phyloP scores from a whole-genome alignment of 2,797 vertebrate genomes.

The Parauchenoglanis punctatus region DNA sequence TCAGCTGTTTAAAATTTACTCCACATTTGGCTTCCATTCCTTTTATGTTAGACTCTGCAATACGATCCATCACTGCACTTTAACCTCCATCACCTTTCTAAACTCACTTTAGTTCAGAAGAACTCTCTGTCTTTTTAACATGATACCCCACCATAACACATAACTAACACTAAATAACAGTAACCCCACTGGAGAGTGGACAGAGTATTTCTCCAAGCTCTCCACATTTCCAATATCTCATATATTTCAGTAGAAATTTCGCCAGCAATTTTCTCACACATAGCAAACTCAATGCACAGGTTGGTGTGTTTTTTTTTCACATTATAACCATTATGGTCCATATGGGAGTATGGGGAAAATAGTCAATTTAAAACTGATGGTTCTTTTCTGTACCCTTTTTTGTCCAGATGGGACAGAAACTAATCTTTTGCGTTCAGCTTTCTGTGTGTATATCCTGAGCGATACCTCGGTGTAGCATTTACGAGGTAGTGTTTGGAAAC shows the following conservation, averaged over 20 bases:
- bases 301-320: neutral
- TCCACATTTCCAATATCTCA: neutral
- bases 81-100: neutral
- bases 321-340: neutral
- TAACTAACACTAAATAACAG: neutral
- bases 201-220: neutral
- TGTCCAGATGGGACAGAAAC: neutral
- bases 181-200: neutral
- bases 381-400: neutral
- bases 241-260: neutral
- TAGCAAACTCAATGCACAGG: neutral
- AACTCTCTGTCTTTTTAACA: slow-evolving; percentile 4
- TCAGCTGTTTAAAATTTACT: slow-evolving; percentile 13
- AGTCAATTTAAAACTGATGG: neutral
- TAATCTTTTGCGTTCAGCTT: neutral
- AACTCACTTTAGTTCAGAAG: neutral
- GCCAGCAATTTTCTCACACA: neutral
- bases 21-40: slow-evolving; percentile 5
- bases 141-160: neutral
- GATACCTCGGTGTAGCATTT: neutral
- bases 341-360: neutral
- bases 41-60: neutral
- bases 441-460: neutral
- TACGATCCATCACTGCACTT: neutral
- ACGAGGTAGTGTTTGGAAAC: neutral